A percentile compares a stretch with the other conserved stretches of the same genome.
Evolutionary conservation across 2,888 invertebrate genomes (phyloP).

Genomic region (Athripsodes cinereus): DNA sequence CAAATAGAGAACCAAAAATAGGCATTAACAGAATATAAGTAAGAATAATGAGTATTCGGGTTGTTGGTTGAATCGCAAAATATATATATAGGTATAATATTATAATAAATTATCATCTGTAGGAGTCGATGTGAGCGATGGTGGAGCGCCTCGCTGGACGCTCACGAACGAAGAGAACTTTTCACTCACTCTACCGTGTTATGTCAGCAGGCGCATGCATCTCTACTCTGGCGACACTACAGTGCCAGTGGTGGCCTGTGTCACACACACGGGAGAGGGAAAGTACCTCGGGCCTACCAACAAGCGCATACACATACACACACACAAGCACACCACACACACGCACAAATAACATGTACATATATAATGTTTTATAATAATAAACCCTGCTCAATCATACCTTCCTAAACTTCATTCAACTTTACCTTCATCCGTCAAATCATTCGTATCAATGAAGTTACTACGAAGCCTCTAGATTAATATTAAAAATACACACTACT

Average conservation of each 20-base stretch:
- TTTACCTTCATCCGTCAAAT: too few relatives aligned
- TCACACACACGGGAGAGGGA: conserved; percentile 25
- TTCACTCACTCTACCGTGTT: conserved; percentile 21
- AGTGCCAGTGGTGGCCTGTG: conserved; percentile 6
- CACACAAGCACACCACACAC: too few relatives aligned
- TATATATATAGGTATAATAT: too few relatives aligned
- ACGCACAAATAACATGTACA: too few relatives aligned
- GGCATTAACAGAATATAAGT: neutral
- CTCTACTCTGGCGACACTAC: conserved; percentile 19
- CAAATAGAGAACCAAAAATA: conserved; percentile 3
- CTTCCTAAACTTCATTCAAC: too few relatives aligned
- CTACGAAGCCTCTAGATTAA: too few relatives aligned
- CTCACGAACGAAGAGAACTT: conserved; percentile 25
- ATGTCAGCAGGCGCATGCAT: conserved; percentile 26
- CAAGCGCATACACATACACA: too few relatives aligned
- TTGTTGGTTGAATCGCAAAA: neutral
- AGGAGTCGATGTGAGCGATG: conserved; percentile 25
- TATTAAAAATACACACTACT: too few relatives aligned
- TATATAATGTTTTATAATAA: too few relatives aligned
- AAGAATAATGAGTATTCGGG: neutral
- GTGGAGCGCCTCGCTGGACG: conserved; percentile 28
- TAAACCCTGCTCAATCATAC: too few relatives aligned
- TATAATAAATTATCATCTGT: conserved; percentile 3
- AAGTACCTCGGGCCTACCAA: conserved; percentile 27
- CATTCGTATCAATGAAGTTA: too few relatives aligned